Evolutionary conservation across 1,140 invertebrate species (phyloP).

Genomic region (Tetragonula clypearis): DNA sequence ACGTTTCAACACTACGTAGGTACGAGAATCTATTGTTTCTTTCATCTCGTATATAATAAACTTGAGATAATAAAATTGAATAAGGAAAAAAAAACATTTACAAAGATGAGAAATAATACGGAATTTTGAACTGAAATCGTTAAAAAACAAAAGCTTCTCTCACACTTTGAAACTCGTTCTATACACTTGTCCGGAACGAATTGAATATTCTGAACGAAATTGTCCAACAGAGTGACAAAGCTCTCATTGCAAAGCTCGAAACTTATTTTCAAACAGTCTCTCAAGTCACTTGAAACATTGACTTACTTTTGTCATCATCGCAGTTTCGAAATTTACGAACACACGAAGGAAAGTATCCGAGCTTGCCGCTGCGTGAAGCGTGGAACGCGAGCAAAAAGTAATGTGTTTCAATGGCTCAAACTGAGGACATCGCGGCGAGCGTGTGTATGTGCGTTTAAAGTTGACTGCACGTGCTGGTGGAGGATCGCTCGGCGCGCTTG

Average conservation of each 20-base stretch:
- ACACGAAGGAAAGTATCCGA: constrained; percentile 1
- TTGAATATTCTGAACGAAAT: neutral
- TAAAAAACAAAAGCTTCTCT: neutral
- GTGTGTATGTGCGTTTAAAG: constrained; percentile 36
- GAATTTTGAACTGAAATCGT: neutral
- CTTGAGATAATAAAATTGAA: neutral
- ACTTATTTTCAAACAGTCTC: neutral
- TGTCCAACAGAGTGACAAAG: neutral
- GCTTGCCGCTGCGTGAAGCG: neutral
- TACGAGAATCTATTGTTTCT: neutral
- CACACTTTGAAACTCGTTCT: neutral
- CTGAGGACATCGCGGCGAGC: neutral
- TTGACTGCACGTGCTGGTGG: constrained; percentile 36
- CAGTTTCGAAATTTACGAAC: constrained; percentile 19
- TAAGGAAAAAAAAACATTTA: neutral
- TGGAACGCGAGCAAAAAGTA: constrained; percentile 14
- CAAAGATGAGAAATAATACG: neutral
- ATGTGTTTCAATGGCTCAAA: constrained; percentile 24
- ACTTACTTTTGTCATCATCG: neutral
- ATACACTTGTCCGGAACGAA: neutral
- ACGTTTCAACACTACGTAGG: neutral
- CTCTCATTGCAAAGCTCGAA: neutral
- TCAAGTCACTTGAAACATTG: neutral
- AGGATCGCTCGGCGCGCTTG: constrained; percentile 33
- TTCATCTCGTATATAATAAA: neutral